These are phyloP conservation scores for Xiphophorus birchmanni DNA, from an alignment of 2,797 vertebrate genomes.

Conservation along the genomic window DNA sequence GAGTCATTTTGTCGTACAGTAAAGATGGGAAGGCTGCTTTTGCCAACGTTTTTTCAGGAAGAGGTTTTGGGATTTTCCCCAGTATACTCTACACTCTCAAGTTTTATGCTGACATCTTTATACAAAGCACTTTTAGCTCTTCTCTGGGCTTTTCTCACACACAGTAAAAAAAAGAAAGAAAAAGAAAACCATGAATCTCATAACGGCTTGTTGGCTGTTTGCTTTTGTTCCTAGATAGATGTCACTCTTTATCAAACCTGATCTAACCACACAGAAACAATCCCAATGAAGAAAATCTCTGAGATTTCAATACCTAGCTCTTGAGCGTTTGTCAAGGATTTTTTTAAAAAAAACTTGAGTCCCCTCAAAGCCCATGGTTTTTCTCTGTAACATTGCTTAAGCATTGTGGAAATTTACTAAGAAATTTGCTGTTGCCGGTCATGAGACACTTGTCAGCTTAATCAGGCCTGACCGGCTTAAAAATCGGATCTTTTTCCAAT, in stretches of 20 bases:
- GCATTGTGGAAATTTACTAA: background rate
- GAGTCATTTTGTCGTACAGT: background rate
- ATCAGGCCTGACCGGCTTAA: background rate
- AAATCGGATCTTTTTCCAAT: background rate
- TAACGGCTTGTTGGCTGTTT: background rate
- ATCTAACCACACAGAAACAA: background rate
- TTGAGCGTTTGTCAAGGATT: background rate
- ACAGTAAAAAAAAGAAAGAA: background rate
- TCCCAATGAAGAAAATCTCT: background rate
- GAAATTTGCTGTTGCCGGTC: background rate
- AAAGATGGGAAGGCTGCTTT: background rate
- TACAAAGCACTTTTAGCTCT: background rate
- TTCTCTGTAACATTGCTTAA: background rate
- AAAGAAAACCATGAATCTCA: background rate
- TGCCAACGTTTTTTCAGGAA: background rate
- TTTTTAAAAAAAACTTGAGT: background rate
- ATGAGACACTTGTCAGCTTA: background rate
- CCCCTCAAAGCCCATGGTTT: background rate
- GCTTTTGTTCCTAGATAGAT: background rate
- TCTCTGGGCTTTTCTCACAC: background rate
- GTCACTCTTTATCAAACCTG: background rate
- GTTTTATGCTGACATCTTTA: background rate
- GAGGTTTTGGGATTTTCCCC: background rate
- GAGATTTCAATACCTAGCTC: background rate
- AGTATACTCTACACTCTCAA: background rate